Evolutionary conservation across 2,888 invertebrate species (phyloP).

Genomic region (Eilema sororculum): DNA sequence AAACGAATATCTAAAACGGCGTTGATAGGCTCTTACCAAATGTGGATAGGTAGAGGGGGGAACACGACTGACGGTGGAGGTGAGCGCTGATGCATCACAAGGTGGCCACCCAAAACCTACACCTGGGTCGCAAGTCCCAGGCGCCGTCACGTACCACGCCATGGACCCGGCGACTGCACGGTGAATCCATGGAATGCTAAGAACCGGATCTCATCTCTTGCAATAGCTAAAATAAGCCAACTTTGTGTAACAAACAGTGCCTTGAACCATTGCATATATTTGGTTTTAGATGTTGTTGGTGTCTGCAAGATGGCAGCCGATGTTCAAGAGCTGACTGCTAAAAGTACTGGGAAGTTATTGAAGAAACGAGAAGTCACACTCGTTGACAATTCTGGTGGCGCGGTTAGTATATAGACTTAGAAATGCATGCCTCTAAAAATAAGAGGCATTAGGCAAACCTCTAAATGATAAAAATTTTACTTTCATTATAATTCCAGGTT

Average conservation of each 20-base stretch:
- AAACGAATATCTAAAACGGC: no score
- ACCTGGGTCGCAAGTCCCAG: no score
- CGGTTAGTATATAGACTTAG: conserved; percentile 80
- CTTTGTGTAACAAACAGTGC: conserved; percentile 79
- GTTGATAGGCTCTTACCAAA: no score
- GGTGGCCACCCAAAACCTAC: no score
- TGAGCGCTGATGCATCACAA: no score
- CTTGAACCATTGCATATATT: no score
- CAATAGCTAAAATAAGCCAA: conserved; percentile 67
- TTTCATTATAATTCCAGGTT: conserved; percentile 80
- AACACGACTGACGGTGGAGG: no score
- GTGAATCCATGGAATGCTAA: no score
- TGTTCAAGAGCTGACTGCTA: conserved; percentile 90
- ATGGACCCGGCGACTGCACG: no score
- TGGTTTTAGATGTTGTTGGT: conserved; percentile 93
- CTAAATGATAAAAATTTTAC: neutral
- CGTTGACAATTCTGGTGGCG: conserved; percentile 94
- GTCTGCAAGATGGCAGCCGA: conserved; percentile 93
- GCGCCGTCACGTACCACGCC: no score
- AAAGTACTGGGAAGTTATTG: conserved; percentile 92
- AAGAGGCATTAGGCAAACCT: neutral
- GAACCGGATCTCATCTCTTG: no score
- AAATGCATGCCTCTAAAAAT: neutral
- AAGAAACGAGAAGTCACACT: conserved; percentile 95
- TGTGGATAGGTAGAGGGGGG: no score